Base-by-base conservation (phyloP, 2,113 vertebrate genomes). In the Romanogobio albipinnatus region DNA sequence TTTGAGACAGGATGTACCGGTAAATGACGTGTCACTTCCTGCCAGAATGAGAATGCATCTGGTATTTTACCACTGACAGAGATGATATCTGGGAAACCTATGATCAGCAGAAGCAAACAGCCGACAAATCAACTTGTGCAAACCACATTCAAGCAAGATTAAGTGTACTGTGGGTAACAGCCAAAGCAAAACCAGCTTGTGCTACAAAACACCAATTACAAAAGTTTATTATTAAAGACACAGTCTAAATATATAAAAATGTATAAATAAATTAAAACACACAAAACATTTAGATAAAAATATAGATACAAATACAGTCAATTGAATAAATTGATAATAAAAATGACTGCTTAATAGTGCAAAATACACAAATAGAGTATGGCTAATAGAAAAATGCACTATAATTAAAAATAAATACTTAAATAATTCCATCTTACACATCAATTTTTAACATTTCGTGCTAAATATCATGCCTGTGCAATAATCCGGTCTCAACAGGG, bases 21-120 rank as follows among this genome's bases (percentile, higher is more conserved):
- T n/a, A 10, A 45, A 58, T 45, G 66, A 76, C 24, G 56, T 66
- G 59, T 77, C 11, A 43, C 15, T 84, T 84, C 81, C 71, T 81
- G 70, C 9, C 49, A 51, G 56, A 74, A 29, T 53, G 59, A 51
- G 78, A 81, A 49, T 22, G 59, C 39, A 29, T 64, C 8, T 66
- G 78, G n/a, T 49, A 4, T 51, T 66, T 81, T 49, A 81, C 78
- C 58, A 66, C 59, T 47, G 43, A 66, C 56, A 29, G 39, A 64
- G 45, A 64, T 51, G 75, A 24, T 47, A 62, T 26, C 61, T 76
- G 47, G 36, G 58, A 77, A 51, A 47, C 24, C 11, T 22, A 43
- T 8, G 22, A 47, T 79, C 64, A 76, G 76, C 74, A 17, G 43
- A 62, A n/a, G 56, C 3, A 76, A 64, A 75, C 13, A 81, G 66